Percentiles rank a stretch among this genome's conserved stretches.
Conservation (phyloP, 2,888 invertebrate species). For the Camptogramma bilineatum region DNA sequence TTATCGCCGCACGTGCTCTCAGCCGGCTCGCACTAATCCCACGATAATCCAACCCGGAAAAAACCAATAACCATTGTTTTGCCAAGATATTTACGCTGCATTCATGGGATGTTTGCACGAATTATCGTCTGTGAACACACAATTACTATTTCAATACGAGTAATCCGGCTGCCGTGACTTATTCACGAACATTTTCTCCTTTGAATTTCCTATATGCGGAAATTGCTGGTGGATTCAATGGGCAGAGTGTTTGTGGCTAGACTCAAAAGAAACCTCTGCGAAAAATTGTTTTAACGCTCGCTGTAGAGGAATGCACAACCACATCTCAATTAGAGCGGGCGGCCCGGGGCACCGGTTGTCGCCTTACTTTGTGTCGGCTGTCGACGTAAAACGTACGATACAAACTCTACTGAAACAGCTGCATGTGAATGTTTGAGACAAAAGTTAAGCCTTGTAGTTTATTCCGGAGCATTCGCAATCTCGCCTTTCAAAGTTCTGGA, state of each 20-base stretch:
- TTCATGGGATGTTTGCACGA: conserved; percentile 70
- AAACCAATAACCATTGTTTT: conserved; percentile 78
- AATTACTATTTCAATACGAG: conserved; percentile 66
- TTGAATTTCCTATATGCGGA: conserved; percentile 31
- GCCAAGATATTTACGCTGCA: conserved; percentile 69
- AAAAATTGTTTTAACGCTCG: conserved; percentile 54
- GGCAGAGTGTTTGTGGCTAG: conserved; percentile 37
- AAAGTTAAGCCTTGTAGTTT: conserved; percentile 64
- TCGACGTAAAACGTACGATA: conserved; percentile 63
- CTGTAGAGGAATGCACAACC: conserved; percentile 59
- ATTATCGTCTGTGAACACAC: conserved; percentile 66
- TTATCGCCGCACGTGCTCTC: conserved; percentile 72
- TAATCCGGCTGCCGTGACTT: conserved; percentile 63
- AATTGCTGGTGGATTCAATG: conserved; percentile 32
- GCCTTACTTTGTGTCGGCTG: conserved; percentile 56
- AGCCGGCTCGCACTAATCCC: conserved; percentile 66
- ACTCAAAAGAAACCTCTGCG: conserved; percentile 37
- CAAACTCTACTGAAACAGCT: conserved; percentile 59
- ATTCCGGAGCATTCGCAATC: conserved; percentile 62
- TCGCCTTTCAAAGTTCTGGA: conserved; percentile 51
- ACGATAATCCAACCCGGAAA: conserved; percentile 79
- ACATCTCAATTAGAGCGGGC: conserved; percentile 65
- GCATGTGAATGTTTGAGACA: conserved; percentile 63
- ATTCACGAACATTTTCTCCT: conserved; percentile 54
- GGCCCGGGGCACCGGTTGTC: conserved; percentile 58